phyloP scores from a whole-genome alignment of 1,140 invertebrate genomes.

The Agrilus planipennis region DNA sequence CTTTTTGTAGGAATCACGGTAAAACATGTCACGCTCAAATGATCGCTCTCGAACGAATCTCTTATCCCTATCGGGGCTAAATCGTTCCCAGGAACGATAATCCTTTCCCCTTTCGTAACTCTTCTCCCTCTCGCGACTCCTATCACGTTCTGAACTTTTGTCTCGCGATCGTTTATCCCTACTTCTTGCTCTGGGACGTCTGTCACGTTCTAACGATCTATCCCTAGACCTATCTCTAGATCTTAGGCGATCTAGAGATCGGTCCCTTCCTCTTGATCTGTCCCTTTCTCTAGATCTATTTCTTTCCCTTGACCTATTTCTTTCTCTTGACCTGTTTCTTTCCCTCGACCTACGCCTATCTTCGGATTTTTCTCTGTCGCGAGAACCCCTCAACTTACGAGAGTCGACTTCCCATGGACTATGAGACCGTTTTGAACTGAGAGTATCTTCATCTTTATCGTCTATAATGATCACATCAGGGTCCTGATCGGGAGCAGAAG shows the following conservation, averaged over 20 bases:
- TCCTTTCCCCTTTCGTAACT: neutral
- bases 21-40: neutral
- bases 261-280: neutral
- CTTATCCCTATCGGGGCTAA: too few relatives aligned
- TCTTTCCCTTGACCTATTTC: neutral
- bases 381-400: too few relatives aligned
- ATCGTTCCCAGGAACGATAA: neutral
- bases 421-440: constrained; percentile 17
- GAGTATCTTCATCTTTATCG: constrained; percentile 25
- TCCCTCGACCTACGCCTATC: constrained; percentile 2
- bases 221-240: constrained; percentile 7
- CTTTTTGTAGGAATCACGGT: constrained; percentile 10
- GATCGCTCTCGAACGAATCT: neutral
- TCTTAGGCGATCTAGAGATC: neutral
- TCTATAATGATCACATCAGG: constrained; percentile 30
- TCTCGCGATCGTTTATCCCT: constrained; percentile 23
- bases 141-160: constrained; percentile 13
- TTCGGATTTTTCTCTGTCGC: constrained; percentile 3
- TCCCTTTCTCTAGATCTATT: neutral
- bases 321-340: neutral
- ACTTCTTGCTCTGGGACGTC: constrained; percentile 8
- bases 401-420: constrained; percentile 33
- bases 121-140: neutral
- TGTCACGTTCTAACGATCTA: neutral
- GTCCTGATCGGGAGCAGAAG: constrained; percentile 28